A percentile compares a stretch with the other conserved stretches of the same genome.
These are phyloP conservation scores for Sinosuthora webbiana DNA, from an alignment of 2,113 vertebrate genomes.

Conservation along the genomic window DNA sequence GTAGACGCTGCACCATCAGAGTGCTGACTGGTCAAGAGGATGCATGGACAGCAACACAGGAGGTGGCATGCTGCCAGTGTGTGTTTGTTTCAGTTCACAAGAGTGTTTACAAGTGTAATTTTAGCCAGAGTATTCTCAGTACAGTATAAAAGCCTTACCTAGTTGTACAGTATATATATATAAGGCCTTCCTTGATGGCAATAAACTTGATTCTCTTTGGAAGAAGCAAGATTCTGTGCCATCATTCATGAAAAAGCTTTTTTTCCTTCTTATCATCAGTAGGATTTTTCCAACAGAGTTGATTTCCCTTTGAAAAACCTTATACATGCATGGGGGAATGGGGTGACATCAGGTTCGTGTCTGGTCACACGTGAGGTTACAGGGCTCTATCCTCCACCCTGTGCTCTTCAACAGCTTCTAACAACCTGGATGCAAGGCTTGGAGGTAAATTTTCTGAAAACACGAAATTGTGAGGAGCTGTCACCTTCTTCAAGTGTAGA, in stretches of 20 bases:
- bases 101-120: neutral
- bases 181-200: neutral
- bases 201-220: neutral
- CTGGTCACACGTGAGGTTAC: neutral
- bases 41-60: accelerated
- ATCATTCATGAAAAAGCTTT: neutral
- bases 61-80: neutral
- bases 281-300: neutral
- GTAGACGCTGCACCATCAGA: neutral
- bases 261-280: neutral
- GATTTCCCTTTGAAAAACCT: neutral
- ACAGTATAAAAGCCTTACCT: neutral
- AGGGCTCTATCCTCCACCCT: neutral
- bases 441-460: neutral
- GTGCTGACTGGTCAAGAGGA: neutral
- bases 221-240: neutral
- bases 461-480: neutral
- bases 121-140: neutral
- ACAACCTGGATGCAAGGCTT: no score
- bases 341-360: neutral
- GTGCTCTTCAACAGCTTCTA: neutral
- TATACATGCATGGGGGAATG: neutral
- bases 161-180: neutral
- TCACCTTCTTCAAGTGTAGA: neutral
- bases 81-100: neutral